phyloP scores from a whole-genome alignment of 2,797 vertebrate species.

The Bovichtus variegatus region DNA sequence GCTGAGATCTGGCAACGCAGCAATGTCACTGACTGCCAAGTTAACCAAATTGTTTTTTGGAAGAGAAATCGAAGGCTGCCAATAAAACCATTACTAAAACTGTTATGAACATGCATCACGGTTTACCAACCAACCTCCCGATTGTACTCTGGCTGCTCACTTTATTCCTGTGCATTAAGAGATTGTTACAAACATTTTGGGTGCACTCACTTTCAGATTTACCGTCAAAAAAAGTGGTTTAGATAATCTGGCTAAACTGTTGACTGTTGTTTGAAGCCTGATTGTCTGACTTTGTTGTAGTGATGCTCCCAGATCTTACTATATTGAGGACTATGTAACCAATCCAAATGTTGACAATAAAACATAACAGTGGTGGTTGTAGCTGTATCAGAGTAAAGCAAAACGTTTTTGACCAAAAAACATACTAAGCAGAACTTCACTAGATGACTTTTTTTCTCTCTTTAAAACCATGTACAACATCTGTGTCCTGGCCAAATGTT shows the following conservation, averaged over 20 bases:
- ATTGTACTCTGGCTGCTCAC: constrained; percentile 12
- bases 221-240: neutral
- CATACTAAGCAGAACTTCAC: constrained; percentile 39
- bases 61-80: constrained; percentile 3
- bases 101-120: constrained; percentile 1
- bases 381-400: constrained; percentile 11
- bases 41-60: constrained; percentile 5
- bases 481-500: constrained; percentile 40
- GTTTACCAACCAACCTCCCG: constrained; percentile 13
- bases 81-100: constrained; percentile 5
- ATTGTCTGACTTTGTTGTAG: neutral
- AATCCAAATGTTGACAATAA: neutral
- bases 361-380: constrained; percentile 4
- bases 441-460: constrained; percentile 3
- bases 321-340: neutral
- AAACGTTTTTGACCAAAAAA: constrained; percentile 32
- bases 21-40: constrained; percentile 11
- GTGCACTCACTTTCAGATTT: neutral
- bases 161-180: neutral
- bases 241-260: constrained; percentile 2
- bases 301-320: neutral
- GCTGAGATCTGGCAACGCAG: constrained; percentile 5
- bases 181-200: neutral
- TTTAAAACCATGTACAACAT: constrained; percentile 22
- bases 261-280: neutral